A percentile compares a stretch with the other conserved stretches of the same genome.
phyloP scores from a whole-genome alignment of 1,140 invertebrate genomes.

The Potamilus streckersoni region DNA sequence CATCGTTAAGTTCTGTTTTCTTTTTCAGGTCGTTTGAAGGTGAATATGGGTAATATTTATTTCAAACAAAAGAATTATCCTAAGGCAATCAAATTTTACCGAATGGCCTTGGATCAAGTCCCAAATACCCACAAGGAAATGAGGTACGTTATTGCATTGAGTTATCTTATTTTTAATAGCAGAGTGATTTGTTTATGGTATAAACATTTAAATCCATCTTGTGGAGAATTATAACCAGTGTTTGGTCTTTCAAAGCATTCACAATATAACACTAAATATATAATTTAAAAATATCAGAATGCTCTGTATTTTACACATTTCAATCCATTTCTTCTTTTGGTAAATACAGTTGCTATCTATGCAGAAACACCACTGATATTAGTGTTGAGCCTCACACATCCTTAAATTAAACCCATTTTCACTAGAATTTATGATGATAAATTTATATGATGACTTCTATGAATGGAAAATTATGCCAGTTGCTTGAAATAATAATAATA shows the following conservation, averaged over 20 bases:
- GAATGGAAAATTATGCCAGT: too few relatives aligned
- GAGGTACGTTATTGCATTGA: slow-evolving; percentile 72
- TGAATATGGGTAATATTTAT: slow-evolving; percentile 99
- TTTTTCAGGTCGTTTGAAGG: slow-evolving; percentile 83
- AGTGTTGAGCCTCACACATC: too few relatives aligned
- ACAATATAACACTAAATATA: too few relatives aligned
- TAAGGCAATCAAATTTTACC: slow-evolving; percentile 97
- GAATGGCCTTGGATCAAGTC: slow-evolving; percentile 97
- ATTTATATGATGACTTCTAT: too few relatives aligned
- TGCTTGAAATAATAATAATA: too few relatives aligned
- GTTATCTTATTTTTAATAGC: background rate
- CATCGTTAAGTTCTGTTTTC: background rate
- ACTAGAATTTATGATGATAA: too few relatives aligned
- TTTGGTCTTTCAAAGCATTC: background rate
- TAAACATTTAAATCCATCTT: background rate
- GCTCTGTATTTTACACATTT: too few relatives aligned
- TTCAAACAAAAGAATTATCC: slow-evolving; percentile 93
- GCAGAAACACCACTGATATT: too few relatives aligned
- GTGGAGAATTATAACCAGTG: background rate
- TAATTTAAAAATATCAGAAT: too few relatives aligned
- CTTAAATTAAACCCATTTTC: too few relatives aligned
- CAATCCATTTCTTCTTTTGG: too few relatives aligned
- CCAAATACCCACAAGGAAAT: slow-evolving; percentile 90
- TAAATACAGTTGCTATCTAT: too few relatives aligned
- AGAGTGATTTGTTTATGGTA: background rate